Conservation (phyloP, 2,113 vertebrate species). For the Gymnarchus niloticus region DNA sequence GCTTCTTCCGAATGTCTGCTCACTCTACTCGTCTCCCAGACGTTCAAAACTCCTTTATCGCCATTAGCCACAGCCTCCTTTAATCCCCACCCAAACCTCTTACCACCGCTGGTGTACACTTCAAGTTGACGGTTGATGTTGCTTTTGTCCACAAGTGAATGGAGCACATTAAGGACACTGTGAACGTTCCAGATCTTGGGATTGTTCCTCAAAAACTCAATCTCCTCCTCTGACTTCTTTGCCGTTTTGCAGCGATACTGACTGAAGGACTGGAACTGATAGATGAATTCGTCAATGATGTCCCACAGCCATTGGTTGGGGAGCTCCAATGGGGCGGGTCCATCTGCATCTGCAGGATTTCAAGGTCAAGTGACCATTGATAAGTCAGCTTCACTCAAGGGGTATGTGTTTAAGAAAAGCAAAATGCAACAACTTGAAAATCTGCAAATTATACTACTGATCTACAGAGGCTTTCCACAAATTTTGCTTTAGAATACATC, state of each 20-base stretch:
- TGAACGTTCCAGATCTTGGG: slow-evolving; percentile 99
- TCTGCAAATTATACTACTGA: no score
- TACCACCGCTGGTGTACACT: slow-evolving; percentile 96
- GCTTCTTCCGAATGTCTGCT: no score
- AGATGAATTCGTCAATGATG: slow-evolving; percentile 98
- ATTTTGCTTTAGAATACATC: no score
- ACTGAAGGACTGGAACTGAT: slow-evolving; percentile 98
- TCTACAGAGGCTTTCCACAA: neutral
- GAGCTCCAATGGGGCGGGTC: slow-evolving; percentile 89
- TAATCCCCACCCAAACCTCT: slow-evolving; percentile 25
- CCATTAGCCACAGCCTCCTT: neutral
- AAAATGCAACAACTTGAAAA: neutral
- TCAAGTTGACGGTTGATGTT: slow-evolving; percentile 97
- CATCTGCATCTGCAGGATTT: slow-evolving; percentile 81
- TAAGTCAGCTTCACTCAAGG: slow-evolving; percentile 12
- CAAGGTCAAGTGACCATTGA: neutral
- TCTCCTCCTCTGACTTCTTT: slow-evolving; percentile 94
- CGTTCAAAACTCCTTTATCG: neutral
- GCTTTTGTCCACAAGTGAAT: slow-evolving; percentile 95
- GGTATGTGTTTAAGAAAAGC: neutral
- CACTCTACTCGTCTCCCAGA: neutral
- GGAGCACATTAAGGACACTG: slow-evolving; percentile 93
- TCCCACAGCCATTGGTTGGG: slow-evolving; percentile 99
- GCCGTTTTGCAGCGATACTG: slow-evolving; percentile 97
- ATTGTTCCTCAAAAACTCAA: slow-evolving; percentile 92